Base-by-base conservation (phyloP, 2,888 invertebrate species). In the Vanessa cardui region DNA sequence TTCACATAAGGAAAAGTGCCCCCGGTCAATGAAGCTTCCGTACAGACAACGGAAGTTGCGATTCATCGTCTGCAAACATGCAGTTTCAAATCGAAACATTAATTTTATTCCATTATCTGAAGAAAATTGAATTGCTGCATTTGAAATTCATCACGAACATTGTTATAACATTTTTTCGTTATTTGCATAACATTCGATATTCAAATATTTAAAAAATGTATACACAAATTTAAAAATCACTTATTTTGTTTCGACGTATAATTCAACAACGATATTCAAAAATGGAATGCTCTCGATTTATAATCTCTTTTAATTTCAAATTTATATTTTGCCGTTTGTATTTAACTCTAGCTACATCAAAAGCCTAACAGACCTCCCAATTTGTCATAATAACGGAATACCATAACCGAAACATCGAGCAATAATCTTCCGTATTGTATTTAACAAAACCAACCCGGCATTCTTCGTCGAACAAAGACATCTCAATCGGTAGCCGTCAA, bases 381-480 rank as follows among this genome's bases (percentile, higher is more conserved):
- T 92, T 91, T 91, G 91, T 91, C 91, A 90, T 80, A 88, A 90
- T 84, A 88, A 86, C 82, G 85, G 81, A 83, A 76, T 87, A 89
- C 88, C 89, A 90, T 91, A 92, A 90, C 87, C 87, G 86, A 87
- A 91, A 90, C 88, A 90, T 79, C 77, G 72, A 72, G 77, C 73
- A 84, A 90, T 89, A 83, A 80, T 73, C 76, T 74, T 77, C 78
- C 78, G 83, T 84, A 78, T 88, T 88, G 82, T 88, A 81, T 83
- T 85, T 80, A 79, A 85, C 83, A 85, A 87, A 86, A 85, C 83
- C 86, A 85, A 85, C 86, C 87, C 84, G 82, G 82, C 81, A 84
- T 88, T 87, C 80, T 85, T 80, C 79, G 74, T 73, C 74, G 73
- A 84, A 90, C 90, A 90, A 90, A 88, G 86, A 89, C 85, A 80